Evolutionary conservation across 2,797 vertebrate genomes (phyloP), one percentile per base, ranked within the genome.

Genomic region (Leptoclinus maculatus): DNA sequence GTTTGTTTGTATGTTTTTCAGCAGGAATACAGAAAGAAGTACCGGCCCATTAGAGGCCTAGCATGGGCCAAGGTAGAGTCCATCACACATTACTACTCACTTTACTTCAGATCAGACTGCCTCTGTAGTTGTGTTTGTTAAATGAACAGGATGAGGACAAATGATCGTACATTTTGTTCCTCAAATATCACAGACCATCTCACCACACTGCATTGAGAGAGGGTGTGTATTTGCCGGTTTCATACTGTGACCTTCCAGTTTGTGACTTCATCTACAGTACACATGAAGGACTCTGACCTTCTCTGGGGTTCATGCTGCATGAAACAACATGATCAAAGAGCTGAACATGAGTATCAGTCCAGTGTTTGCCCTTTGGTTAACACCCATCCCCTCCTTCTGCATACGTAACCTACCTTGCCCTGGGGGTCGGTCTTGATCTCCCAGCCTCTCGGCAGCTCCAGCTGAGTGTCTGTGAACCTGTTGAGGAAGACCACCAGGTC

Each of bases 401-500:
- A n/a, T 19, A 12, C 1, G 0, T 7, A 14, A 17, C 27, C 21
- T 0, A 99, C 98, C 97, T 99, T 99, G 83, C 98, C 97, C 90
- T 99, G 98, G 62, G 96, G 96, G 91, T 99, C 98, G 0, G 97
- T 97, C 94, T 99, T 99, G 88, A 99, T 97, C 91, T 99, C 98
- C 98, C 98, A 99, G 75, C 98, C 98, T 63, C 98, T 94, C 4
- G 98, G 97, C 79, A 99, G 94, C 89, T 99, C 98, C 86, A 98
- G 93, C 51, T 96, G 95, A 0, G 96, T 97, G 87, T 99, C 98
- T 45, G 97, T 95, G 34, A 99, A 99, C 95, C 97, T 98, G 88
- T 98, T 99, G 92, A 99, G 97, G 93, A 99, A 99, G 66, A 97
- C 96, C 83, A 99, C 98, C 86, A 99, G 91, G 90, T 99, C 98